These are phyloP conservation scores for Gallinago undulata DNA, from an alignment of 2,113 vertebrate species.

Conservation along the genomic window DNA sequence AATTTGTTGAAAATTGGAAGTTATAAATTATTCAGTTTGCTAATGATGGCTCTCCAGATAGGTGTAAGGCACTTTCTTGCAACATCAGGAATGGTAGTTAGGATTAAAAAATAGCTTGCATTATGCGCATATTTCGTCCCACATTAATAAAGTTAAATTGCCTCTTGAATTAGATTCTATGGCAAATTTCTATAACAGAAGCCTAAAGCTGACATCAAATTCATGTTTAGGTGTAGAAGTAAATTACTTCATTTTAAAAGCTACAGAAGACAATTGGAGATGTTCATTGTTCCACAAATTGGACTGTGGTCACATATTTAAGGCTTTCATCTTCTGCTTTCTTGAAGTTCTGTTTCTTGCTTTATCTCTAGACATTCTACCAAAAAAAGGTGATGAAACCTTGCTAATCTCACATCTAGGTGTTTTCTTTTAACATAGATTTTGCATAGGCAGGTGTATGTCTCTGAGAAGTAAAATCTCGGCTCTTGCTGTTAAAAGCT, in stretches of 20 bases:
- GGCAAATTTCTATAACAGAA: background rate
- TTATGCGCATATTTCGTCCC: background rate
- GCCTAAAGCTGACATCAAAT: background rate
- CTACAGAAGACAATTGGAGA: background rate
- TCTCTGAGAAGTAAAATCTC: background rate
- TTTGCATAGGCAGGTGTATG: background rate
- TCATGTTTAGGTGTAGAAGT: background rate
- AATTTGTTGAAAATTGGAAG: constrained; percentile 3
- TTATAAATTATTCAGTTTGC: constrained; percentile 11
- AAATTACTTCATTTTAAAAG: background rate
- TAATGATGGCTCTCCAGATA: constrained; percentile 8
- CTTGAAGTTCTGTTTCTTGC: background rate
- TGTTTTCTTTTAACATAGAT: background rate
- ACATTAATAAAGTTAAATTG: constrained; percentile 35
- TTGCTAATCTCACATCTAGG: background rate
- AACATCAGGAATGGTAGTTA: background rate
- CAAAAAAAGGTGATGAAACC: background rate
- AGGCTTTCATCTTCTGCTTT: background rate
- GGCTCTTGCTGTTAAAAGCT: constrained; percentile 7
- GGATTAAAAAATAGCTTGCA: constrained; percentile 7
- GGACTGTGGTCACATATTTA: background rate
- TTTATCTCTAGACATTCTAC: background rate
- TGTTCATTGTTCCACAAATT: background rate
- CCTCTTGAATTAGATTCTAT: background rate
- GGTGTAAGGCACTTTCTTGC: background rate